Evolutionary conservation across 2,113 vertebrate genomes (phyloP), one percentile per base, ranked within the genome.

Genomic region (Limanda limanda): DNA sequence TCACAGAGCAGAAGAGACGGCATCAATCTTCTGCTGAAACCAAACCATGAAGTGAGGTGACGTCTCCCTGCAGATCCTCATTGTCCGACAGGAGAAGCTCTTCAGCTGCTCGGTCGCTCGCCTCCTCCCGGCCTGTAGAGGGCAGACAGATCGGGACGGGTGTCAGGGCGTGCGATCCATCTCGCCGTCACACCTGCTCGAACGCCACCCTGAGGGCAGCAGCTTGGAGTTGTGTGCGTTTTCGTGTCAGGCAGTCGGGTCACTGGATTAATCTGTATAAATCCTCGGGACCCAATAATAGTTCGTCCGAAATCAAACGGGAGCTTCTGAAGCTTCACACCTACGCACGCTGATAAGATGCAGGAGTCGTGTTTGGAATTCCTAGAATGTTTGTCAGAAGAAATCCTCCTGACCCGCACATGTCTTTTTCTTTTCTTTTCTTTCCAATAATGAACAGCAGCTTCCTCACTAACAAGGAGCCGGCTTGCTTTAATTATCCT

Each of bases 211-310:
- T 11, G 51, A 60, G 13, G 31, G 82, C 74, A 69, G 71, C 69
- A 79, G 76, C 76, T 86, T 71, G 35, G 48, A 79, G 57, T 63
- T 21, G 64, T 21, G 64, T 60, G 58, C 31, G 56, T 40, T 76
- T 78, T 56, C 3, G 23, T 74, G 47, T 47, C 12, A 23, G 54
- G 63, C 68, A 59, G 62, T 68, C 24, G 52, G 78, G 81, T 90
- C 89, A 85, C 70, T 83, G 71, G 79, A 89, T 91, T 90, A 86
- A 90, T 90, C 85, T 25, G 54, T 12, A 79, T 83, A 64, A 82
- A 79, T 77, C 83, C 21, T 0, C 4, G 12, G 18, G 52, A 72
- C 27, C 57, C 47, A 78, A 84, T 84, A 78, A 64, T 68, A 57
- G 62, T 24, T 21, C 70, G 58, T 67, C 78, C 45, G 57, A 61